Base-by-base conservation (phyloP, 2,797 vertebrate genomes). In the Florisuga fusca region DNA sequence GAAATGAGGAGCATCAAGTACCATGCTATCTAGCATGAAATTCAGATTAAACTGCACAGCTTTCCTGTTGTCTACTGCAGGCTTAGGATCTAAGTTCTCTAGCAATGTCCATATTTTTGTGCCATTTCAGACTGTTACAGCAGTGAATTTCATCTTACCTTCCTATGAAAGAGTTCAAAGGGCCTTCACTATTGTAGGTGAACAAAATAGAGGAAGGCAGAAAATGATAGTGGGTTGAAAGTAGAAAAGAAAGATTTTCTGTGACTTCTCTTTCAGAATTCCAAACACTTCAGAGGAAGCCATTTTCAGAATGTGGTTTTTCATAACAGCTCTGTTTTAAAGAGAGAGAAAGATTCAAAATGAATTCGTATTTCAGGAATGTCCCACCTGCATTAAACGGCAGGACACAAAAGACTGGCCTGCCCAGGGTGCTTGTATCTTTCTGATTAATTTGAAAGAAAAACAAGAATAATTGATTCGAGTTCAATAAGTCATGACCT, bases 271-370 rank as follows among this genome's bases (percentile, higher is more conserved):
- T 62, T 94, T 89, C 78, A 78, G 74, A 78, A 89, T 71, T 85
- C 31, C 72, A 87, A 59, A 59, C 26, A 54, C 34, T 82, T 84
- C 45, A 81, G 77, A 51, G 18, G 15, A 36, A 88, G 54, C 34
- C 76, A 90, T 76, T 76, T 95, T 66, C 41, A 91, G 62, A 51
- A 90, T 87, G 25, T 64, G 73, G 27, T 87, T 93, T 69, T 91
- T 78, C 16, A 41, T 84, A 43, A 21, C 48, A 94, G 23, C 38
- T 96, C 78, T 84, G 57, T 64, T 92, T 94, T 68, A 88, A 96
- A 96, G 67, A 45, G 86, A 92, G n/a, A 82, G 67, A 90, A 89
- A 88, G 12, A 23, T 48, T 84, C 15, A 75, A 90, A 92, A 92
- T 41, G 1, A 90, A n/a, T 58, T 89, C 19, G 23, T 61, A 68